These are phyloP conservation scores for Helarctos malayanus DNA, from an alignment of 2,797 vertebrate genomes.

Conservation along the genomic window DNA sequence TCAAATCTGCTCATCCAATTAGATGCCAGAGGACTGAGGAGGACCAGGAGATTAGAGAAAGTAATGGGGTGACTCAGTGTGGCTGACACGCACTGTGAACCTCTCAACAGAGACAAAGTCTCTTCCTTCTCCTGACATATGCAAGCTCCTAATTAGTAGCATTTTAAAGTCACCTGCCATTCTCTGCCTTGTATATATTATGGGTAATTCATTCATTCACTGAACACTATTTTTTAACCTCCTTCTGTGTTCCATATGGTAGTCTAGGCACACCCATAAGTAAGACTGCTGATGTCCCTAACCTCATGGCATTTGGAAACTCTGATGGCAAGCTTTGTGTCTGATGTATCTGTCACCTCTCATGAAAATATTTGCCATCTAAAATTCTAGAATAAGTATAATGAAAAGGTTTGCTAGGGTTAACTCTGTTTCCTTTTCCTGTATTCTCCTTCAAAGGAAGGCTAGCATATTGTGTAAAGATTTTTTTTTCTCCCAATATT, in stretches of 20 bases:
- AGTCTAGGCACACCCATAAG: not conserved
- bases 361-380: not conserved
- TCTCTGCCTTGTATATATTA: not conserved
- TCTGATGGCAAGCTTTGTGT: not conserved
- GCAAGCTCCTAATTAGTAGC: not conserved
- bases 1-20: not conserved
- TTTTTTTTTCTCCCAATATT: not conserved
- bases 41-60: not conserved
- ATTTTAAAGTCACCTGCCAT: not conserved
- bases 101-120: not conserved
- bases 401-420: not conserved
- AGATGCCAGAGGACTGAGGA: not conserved
- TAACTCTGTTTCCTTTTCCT: not conserved
- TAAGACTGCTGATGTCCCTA: not conserved
- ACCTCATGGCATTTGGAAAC: not conserved
- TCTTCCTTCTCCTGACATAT: not conserved
- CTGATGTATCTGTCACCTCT: not conserved
- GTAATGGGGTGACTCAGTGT: too few relatives aligned
- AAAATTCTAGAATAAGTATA: not conserved
- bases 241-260: not conserved
- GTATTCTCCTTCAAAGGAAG: not conserved
- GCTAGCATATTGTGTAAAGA: not conserved
- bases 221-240: not conserved
- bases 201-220: not conserved
- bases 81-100: not conserved